phyloP scores from a whole-genome alignment of 2,113 vertebrate genomes.

The Lathamus discolor region DNA sequence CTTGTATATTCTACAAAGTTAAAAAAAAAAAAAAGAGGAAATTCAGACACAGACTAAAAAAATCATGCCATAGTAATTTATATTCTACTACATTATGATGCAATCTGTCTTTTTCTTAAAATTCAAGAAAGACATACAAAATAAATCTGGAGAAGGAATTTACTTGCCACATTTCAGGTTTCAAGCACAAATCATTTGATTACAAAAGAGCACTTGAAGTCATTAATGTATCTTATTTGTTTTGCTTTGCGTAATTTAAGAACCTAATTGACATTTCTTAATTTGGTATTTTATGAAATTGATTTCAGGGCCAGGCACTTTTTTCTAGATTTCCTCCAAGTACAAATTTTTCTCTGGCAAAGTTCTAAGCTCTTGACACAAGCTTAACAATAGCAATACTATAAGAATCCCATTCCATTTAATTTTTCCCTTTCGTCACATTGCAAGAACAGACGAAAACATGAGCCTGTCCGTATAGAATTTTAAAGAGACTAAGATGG shows the following conservation, averaged over 20 bases:
- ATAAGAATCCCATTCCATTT: neutral
- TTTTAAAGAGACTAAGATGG: slow-evolving; percentile 16
- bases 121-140: neutral
- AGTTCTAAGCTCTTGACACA: neutral
- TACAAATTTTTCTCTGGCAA: neutral
- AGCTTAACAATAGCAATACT: slow-evolving; percentile 9
- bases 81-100: neutral
- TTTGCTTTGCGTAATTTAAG: slow-evolving; percentile 44
- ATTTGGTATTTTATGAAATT: slow-evolving; percentile 51
- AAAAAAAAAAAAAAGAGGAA: neutral
- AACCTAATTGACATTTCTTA: slow-evolving; percentile 32
- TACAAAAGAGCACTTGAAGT: slow-evolving; percentile 22
- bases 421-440: slow-evolving; percentile 2
- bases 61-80: neutral
- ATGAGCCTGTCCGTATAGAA: neutral
- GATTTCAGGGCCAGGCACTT: neutral
- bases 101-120: neutral
- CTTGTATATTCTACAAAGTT: neutral
- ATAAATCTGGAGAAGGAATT: neutral
- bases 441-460: neutral
- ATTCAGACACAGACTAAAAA: neutral
- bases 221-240: slow-evolving; percentile 27
- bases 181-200: slow-evolving; percentile 33
- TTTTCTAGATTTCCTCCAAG: slow-evolving; percentile 15
- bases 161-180: slow-evolving; percentile 27